Evolutionary conservation across 2,888 invertebrate species (phyloP), one percentile per base, ranked within the genome.

Genomic region (Congeria kusceri): DNA sequence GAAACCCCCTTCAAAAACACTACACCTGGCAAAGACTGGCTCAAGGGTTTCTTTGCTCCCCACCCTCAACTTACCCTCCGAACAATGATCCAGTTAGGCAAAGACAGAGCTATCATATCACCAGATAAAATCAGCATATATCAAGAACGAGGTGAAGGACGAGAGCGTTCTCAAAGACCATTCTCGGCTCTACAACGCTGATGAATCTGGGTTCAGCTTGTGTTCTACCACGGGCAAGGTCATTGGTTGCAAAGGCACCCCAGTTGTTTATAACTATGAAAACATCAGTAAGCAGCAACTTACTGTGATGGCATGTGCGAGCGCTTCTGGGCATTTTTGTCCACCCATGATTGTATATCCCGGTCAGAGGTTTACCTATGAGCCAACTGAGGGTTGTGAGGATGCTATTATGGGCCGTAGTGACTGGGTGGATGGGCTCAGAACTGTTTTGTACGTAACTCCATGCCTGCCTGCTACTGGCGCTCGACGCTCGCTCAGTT

Each of bases 11-110:
- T 76, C 28, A 49, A 58, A 20, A 61, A 80, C 18, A 75, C 66
- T 25, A 57, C 15, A 47, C 75, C 74, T 20, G 71, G 77, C n/a
- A 68, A 56, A 44, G 65, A 73, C 27, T 78, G 69, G 78, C 25
- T 47, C 7, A 28, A 25, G 1, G 49, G 57, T 0, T 79, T 79
- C 46, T 18, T 67, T 13, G 53, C 59, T n/a, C 67, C 67, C 1
- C 70, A 78, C 20, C 70, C 73, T 0, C 56, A 59, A 9, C 5
- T 74, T 23, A n/a, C 25, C 0, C 11, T n/a, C 25, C 20, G 64
- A 39, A 28, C 61, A 28, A 23, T 63, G 18, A 27, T 68, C 3
- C 73, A 78, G 46, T 59, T 82, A 13, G 71, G 69, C 2, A 70
- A 67, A 59, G 71, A 77, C 23, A 20, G 72, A 18, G 72, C 69